Evolutionary conservation across 2,113 vertebrate genomes (phyloP).

Genomic region (Poeciliopsis occidentalis): DNA sequence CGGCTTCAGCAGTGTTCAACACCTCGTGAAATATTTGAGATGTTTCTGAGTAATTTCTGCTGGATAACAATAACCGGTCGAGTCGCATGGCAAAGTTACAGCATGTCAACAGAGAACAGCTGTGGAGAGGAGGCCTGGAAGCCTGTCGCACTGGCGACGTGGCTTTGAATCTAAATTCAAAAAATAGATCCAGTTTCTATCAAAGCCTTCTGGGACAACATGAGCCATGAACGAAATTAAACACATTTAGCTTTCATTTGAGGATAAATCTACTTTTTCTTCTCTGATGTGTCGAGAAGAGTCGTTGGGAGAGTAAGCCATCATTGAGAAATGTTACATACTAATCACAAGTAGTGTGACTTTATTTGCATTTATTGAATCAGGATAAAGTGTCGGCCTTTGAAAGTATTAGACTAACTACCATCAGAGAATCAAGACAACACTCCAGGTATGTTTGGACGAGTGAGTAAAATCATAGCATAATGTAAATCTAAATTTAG

Average conservation of each 20-base stretch:
- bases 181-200: not conserved
- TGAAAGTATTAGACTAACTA: no score
- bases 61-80: not conserved
- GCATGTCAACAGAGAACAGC: not conserved
- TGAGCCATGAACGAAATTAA: not conserved
- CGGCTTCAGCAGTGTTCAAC: not conserved
- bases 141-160: not conserved
- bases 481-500: no score
- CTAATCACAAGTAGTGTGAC: not conserved
- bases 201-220: not conserved
- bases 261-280: not conserved
- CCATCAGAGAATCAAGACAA: no score
- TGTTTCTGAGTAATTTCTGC: slow-evolving; percentile 2
- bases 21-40: slow-evolving; percentile 7
- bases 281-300: not conserved
- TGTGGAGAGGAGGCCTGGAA: not conserved
- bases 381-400: no score
- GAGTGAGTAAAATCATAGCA: no score
- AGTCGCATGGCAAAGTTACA: slow-evolving; percentile 1
- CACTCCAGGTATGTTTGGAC: no score
- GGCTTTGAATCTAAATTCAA: slow-evolving; percentile 7
- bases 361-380: not conserved
- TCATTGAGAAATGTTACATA: not conserved
- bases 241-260: not conserved
- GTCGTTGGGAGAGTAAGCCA: not conserved